Evolutionary conservation across 1,140 invertebrate species (phyloP), one percentile per base, ranked within the genome.

Genomic region (Caerostris darwini): DNA sequence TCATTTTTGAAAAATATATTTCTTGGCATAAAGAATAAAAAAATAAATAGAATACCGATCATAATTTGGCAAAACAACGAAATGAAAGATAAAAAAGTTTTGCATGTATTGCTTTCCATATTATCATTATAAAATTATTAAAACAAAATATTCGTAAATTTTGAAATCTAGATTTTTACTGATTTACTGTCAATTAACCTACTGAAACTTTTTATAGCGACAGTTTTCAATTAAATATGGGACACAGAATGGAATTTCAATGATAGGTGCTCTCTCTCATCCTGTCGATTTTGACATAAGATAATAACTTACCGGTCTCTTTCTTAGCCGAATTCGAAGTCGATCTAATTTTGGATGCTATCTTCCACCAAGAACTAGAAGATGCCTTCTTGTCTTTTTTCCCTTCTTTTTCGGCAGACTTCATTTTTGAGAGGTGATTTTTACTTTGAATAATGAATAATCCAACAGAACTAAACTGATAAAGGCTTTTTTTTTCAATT

Each of bases 281-380:
- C 34, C 34, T 34, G 4, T 71, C 19, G 7, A 53, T 7, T 77
- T 50, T 77, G 71, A 77, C 34, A 64, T 77, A 50, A 50, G 50
- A 77, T 50, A 77, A 77, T 34, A 10, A 53, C 85, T 87, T 87
- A 87, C 85, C 85, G 8, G 58, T 6, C 50, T 59, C 34, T 64
- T 50, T 58, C 14, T 59, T 87, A 14, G 58, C 7, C 59, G 85
- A 59, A 64, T 59, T 87, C 7, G 85, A 87, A 61, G 57, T 87
- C 7, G 85, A 87, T 61, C 85, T 59, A 5, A 59, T 61, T 59
- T 12, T 61, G 34, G 85, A 87, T 14, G 58, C 19, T 14, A 87
- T 59, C 19, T 87, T 87, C 85, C 85, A 87, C 85, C 85, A 87
- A 14, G 58, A 10, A 14, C 17, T 10, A 10, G 85, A 61, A 10